Evolutionary conservation across 2,888 invertebrate genomes (phyloP).

Genomic region (Watsonalla binaria): DNA sequence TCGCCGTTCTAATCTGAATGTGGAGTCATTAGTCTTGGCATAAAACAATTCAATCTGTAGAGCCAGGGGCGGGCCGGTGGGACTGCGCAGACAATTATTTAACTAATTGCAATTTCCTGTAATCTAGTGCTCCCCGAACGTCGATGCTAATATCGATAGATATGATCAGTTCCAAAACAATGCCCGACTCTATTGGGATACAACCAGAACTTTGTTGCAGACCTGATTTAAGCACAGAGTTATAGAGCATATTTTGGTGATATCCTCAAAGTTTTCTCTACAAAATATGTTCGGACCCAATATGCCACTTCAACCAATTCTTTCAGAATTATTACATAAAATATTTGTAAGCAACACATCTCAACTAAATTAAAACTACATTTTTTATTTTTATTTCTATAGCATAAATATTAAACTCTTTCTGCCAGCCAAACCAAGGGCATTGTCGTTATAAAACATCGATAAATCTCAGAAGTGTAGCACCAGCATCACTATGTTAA

Average conservation of each 20-base stretch:
- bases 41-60: neutral
- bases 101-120: constrained; percentile 1
- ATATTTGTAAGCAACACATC: too few species aligned
- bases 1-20: neutral
- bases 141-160: neutral
- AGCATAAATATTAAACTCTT: too few species aligned
- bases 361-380: too few species aligned
- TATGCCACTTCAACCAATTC: too few species aligned
- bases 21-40: neutral
- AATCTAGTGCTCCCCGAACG: neutral
- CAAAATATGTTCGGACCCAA: too few species aligned
- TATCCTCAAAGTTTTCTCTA: too few species aligned
- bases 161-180: neutral
- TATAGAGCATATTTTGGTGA: too few species aligned
- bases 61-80: neutral
- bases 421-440: too few species aligned
- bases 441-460: too few species aligned
- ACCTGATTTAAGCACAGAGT: neutral
- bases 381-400: too few species aligned
- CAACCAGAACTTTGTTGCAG: neutral
- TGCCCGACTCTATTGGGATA: neutral
- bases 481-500: constrained; percentile 8
- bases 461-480: neutral
- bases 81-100: neutral
- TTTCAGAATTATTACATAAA: too few species aligned